Base-by-base conservation (phyloP, 2,888 invertebrate genomes). In the Pteria penguin region DNA sequence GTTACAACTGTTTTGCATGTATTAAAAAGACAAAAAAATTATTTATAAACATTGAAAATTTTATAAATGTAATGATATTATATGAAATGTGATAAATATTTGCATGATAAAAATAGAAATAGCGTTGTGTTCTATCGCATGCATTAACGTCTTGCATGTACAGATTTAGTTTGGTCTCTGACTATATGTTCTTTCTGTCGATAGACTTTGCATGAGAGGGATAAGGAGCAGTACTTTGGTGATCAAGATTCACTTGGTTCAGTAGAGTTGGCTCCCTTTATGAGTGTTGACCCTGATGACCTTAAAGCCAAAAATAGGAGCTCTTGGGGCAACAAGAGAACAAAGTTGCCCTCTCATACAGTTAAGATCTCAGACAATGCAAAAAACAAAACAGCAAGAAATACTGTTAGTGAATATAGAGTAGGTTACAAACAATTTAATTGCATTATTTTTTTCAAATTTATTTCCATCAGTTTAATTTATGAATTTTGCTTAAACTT, bases 171-270 rank as follows among this genome's bases (percentile, higher is more conserved):
- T 27, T 65, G 65, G 22, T 36, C n/a, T 69, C 11, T 55, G 36
- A 27, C 24, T 29, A 29, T 60, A 52, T 68, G 69, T n/a, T 45
- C 26, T 27, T 70, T 66, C 32, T 61, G 66, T 67, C 61, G 57
- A 32, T 45, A 62, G 55, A 65, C 11, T 45, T 8, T 18, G 8
- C 45, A 18, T 14, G 45, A 45, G 8, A 45, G 45, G 45, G 18
- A 45, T 14, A 45, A 18, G 45, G 45, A 45, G 45, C 11, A 45
- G 1, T 45, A 8, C 8, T 8, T 45, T 1, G 72, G 62, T 52
- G 85, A 84, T 57, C 61, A 61, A 29, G 86, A 86, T 69, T 84
- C 84, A 8, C 69, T 86, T 11, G 81, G 76, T 14, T 86, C 86
- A 32, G 84, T 83, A 63, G 86, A 84, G 24, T 76, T 84, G 22